Evolutionary conservation across 2,888 invertebrate species (phyloP).

Genomic region (Balanococcus diminutus): DNA sequence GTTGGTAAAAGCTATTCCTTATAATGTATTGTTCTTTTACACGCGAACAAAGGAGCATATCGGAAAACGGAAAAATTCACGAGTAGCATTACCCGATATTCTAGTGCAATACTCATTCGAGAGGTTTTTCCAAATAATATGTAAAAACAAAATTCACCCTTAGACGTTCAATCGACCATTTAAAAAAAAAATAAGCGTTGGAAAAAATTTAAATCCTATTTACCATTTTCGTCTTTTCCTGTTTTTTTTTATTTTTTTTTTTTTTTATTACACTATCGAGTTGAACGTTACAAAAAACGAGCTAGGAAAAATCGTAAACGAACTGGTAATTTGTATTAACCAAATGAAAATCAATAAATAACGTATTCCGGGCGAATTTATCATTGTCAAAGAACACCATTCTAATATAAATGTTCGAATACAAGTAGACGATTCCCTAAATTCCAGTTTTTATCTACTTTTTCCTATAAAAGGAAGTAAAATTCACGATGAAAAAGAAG

Average conservation of each 20-base stretch:
- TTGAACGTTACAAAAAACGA: not conserved
- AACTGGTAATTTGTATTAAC: constrained; percentile 24
- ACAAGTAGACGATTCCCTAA: not conserved
- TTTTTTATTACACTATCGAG: not conserved
- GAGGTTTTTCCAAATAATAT: constrained; percentile 32
- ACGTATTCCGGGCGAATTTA: constrained; percentile 5
- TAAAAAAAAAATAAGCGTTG: not conserved
- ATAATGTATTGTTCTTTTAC: constrained; percentile 45
- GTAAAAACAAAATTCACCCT: constrained; percentile 36
- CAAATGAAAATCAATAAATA: constrained; percentile 16
- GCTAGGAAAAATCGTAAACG: not conserved
- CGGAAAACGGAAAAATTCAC: constrained; percentile 35
- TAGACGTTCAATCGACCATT: constrained; percentile 4
- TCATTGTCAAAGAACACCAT: constrained; percentile 13
- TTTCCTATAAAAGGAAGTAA: not conserved
- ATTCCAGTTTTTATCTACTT: not conserved
- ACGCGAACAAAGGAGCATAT: constrained; percentile 26
- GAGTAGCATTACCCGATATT: constrained; percentile 37
- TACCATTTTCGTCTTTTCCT: not conserved
- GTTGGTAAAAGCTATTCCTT: constrained; percentile 50
- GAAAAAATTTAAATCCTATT: constrained; percentile 14
- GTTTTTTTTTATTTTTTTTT: not conserved
- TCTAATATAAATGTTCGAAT: constrained; percentile 2
- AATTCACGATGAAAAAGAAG: not conserved
- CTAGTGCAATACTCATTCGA: constrained; percentile 21